These are phyloP conservation scores for Nasonia oneida DNA, from an alignment of 2,888 invertebrate species.

Conservation along the genomic window DNA sequence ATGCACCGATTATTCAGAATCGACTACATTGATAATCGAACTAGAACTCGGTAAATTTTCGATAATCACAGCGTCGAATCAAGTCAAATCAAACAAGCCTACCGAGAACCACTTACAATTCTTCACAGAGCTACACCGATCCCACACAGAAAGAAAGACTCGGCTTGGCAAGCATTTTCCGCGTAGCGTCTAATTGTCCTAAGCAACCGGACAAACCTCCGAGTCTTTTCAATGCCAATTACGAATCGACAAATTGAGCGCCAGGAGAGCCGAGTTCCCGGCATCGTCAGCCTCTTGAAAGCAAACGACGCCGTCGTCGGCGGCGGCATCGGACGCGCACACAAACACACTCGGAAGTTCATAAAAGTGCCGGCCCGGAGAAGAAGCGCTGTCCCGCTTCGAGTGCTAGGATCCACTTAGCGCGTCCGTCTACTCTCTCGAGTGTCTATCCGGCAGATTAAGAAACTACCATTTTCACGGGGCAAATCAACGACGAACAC, in stretches of 20 bases:
- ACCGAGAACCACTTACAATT: conserved; percentile 14
- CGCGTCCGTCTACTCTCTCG: neutral
- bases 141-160: conserved; percentile 1
- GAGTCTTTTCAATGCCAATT: conserved; percentile 50
- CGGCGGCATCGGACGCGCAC: neutral
- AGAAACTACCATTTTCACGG: neutral
- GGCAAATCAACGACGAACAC: neutral
- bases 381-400: conserved; percentile 20
- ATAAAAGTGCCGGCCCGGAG: conserved; percentile 40
- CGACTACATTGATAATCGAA: neutral
- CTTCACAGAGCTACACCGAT: neutral
- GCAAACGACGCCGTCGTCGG: conserved; percentile 7
- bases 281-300: neutral
- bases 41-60: neutral
- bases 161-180: conserved; percentile 5
- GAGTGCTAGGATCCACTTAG: conserved; percentile 36
- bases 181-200: conserved; percentile 42
- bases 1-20: neutral
- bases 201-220: conserved; percentile 45
- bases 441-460: conserved; percentile 13
- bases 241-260: conserved; percentile 42
- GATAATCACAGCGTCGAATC: neutral
- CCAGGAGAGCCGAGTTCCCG: conserved; percentile 1
- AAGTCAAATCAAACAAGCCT: neutral
- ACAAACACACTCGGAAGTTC: conserved; percentile 45